phyloP scores from a whole-genome alignment of 2,888 invertebrate species.

The Hypsopygia costalis region DNA sequence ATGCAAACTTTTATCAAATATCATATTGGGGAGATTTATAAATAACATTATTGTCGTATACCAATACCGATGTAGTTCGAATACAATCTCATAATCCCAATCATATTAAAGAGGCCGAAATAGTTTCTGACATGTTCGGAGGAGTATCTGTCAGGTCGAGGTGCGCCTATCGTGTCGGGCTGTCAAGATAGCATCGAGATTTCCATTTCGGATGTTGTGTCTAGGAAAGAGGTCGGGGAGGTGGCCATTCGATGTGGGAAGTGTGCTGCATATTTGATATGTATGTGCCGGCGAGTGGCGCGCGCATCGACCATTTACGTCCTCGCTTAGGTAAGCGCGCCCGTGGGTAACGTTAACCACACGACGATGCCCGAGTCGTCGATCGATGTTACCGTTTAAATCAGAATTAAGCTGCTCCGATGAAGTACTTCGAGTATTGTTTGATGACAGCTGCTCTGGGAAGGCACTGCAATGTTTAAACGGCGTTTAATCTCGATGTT shows the following conservation, averaged over 20 bases:
- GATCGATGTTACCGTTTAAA: slow-evolving; percentile 50
- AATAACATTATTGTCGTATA: too few species aligned
- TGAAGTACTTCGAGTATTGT: slow-evolving; percentile 30
- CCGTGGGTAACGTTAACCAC: slow-evolving; percentile 44
- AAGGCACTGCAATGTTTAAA: slow-evolving; percentile 28
- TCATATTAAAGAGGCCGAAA: slow-evolving; percentile 17
- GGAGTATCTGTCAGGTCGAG: slow-evolving; percentile 19
- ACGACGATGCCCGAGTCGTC: slow-evolving; percentile 35
- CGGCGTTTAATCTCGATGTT: slow-evolving; percentile 27
- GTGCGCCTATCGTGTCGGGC: slow-evolving; percentile 32
- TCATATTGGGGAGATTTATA: too few species aligned
- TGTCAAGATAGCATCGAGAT: slow-evolving; percentile 40
- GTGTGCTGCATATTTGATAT: slow-evolving; percentile 68
- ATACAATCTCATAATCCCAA: not conserved
- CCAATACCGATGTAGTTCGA: not conserved
- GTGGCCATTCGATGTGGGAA: slow-evolving; percentile 40
- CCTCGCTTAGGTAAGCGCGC: slow-evolving; percentile 50
- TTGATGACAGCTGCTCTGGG: slow-evolving; percentile 14
- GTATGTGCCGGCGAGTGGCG: slow-evolving; percentile 27
- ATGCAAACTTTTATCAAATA: too few species aligned
- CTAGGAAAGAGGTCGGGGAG: slow-evolving; percentile 23
- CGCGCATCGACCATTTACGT: slow-evolving; percentile 58
- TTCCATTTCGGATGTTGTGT: slow-evolving; percentile 43
- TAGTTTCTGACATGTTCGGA: slow-evolving; percentile 23
- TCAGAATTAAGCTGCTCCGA: slow-evolving; percentile 43